These are phyloP conservation scores for Notechis scutatus DNA, from an alignment of 2,113 vertebrate species.

Conservation along the genomic window DNA sequence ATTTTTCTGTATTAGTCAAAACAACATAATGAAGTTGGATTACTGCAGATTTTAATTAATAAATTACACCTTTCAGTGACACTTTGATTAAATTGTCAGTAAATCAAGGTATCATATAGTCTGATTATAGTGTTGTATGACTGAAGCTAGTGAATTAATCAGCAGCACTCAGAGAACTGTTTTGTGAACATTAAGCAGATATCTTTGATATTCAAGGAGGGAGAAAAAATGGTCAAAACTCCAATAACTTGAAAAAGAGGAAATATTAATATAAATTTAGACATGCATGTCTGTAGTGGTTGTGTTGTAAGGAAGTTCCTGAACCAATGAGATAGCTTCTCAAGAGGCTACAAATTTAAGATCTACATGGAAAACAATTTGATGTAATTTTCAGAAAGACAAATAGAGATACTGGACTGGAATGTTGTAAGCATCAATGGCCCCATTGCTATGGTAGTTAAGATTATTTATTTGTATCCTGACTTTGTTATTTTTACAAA, in stretches of 20 bases:
- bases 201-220: background rate
- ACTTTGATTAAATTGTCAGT: background rate
- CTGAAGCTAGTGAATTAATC: background rate
- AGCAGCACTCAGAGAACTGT: background rate
- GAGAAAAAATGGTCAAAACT: background rate
- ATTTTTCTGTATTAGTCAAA: background rate
- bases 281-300: background rate
- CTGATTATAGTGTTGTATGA: background rate
- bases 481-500: background rate
- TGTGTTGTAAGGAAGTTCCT: background rate
- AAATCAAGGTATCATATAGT: background rate
- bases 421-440: background rate
- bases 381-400: background rate
- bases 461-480: background rate
- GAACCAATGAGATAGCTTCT: background rate
- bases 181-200: background rate
- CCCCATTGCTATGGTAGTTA: background rate
- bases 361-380: background rate
- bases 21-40: background rate
- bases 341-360: background rate
- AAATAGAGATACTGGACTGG: background rate
- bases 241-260: background rate
- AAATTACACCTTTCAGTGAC: background rate
- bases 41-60: conserved; percentile 14
- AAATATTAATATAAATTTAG: background rate